A percentile compares a stretch with the other conserved stretches of the same genome.
Evolutionary conservation across 2,888 invertebrate species (phyloP).

Genomic region (Drosophila merina): DNA sequence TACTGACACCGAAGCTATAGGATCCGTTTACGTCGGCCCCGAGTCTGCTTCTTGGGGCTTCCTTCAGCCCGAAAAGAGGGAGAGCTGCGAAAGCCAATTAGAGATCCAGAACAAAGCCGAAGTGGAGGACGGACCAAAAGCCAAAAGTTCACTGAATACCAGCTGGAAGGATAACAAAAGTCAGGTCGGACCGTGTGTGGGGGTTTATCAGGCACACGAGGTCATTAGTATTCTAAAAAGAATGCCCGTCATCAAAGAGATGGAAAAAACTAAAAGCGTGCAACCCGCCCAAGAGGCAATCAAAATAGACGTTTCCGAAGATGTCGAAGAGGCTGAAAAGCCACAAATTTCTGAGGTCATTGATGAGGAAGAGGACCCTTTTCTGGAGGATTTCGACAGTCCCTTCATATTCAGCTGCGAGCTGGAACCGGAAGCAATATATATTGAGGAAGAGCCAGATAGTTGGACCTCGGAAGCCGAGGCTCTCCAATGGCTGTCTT

Average conservation of each 20-base stretch:
- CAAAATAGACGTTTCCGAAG: neutral
- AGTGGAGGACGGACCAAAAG: neutral
- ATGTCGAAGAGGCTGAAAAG: neutral
- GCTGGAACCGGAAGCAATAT: neutral
- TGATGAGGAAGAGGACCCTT: neutral
- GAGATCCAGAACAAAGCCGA: neutral
- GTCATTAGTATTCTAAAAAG: neutral
- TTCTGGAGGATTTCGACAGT: neutral
- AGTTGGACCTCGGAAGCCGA: neutral
- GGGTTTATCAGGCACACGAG: neutral
- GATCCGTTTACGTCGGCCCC: neutral
- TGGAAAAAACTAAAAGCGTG: neutral
- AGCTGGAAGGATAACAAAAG: neutral
- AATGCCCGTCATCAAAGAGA: neutral
- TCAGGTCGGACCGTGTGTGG: neutral
- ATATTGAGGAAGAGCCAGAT: neutral
- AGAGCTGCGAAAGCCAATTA: neutral
- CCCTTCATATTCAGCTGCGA: neutral
- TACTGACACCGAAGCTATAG: neutral
- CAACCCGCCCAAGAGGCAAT: neutral
- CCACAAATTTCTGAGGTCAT: neutral
- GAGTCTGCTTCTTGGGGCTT: neutral
- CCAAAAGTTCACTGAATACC: neutral
- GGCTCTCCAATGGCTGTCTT: neutral
- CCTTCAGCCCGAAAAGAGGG: neutral